These are phyloP conservation scores for Linnaemya tessellans DNA, from an alignment of 2,888 invertebrate species.

Conservation along the genomic window DNA sequence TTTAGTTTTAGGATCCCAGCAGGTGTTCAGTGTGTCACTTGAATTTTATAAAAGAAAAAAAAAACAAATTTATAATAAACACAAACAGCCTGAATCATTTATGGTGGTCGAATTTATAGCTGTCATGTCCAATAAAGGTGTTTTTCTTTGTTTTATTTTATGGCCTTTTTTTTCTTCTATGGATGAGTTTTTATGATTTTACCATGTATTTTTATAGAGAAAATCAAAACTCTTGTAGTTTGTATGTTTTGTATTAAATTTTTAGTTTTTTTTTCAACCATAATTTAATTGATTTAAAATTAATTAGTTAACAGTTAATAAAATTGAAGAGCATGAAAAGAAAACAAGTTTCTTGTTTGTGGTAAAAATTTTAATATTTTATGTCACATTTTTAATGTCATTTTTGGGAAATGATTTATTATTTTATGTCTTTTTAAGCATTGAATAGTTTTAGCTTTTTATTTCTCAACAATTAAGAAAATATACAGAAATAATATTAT, in stretches of 20 bases:
- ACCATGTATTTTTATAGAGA: background rate
- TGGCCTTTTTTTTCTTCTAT: conserved; percentile 4
- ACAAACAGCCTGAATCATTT: conserved; percentile 38
- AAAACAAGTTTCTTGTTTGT: background rate
- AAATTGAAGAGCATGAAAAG: conserved; percentile 41
- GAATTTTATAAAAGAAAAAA: conserved; percentile 15
- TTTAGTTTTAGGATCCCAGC: conserved; percentile 50
- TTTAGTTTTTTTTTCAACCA: background rate
- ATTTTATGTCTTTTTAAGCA: conserved; percentile 30
- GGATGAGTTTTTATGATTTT: conserved; percentile 20
- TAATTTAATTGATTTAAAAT: conserved; percentile 60
- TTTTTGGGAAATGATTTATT: conserved; percentile 44
- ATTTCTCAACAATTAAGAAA: background rate
- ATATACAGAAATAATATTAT: too few species aligned
- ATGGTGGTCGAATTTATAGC: conserved; percentile 70
- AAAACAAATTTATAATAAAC: background rate
- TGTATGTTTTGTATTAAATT: conserved; percentile 17
- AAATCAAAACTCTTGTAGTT: conserved; percentile 23
- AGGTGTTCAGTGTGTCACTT: conserved; percentile 64
- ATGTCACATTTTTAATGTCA: conserved; percentile 1
- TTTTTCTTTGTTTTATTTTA: conserved; percentile 45
- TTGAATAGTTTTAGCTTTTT: conserved; percentile 15
- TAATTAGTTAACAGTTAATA: conserved; percentile 69
- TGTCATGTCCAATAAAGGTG: conserved; percentile 63
- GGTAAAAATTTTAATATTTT: conserved; percentile 9